These are phyloP conservation scores for Plestiodon gilberti DNA, from an alignment of 2,113 vertebrate genomes.

Conservation along the genomic window DNA sequence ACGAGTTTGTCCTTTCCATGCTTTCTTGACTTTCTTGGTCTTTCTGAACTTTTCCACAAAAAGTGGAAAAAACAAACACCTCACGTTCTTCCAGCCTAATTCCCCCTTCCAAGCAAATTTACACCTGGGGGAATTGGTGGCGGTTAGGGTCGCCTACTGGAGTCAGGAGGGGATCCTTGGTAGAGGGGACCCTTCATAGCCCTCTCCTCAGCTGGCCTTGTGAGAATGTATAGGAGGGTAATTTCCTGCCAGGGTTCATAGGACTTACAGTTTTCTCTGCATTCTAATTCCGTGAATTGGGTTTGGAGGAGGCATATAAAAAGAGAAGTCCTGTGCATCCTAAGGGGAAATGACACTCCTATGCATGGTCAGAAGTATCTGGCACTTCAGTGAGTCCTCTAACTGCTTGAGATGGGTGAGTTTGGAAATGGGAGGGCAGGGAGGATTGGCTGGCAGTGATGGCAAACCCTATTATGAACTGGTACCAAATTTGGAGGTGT, in stretches of 20 bases:
- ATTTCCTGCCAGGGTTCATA: not conserved
- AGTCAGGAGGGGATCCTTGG: not conserved
- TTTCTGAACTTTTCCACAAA: not conserved
- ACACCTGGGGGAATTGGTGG: not conserved
- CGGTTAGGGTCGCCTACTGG: no score
- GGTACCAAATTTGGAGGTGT: not conserved
- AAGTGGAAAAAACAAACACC: not conserved
- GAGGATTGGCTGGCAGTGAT: not conserved
- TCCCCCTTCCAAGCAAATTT: not conserved
- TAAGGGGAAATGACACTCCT: not conserved
- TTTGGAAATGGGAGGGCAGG: not conserved
- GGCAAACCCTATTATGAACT: not conserved
- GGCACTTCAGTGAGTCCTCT: not conserved
- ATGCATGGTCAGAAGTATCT: not conserved
- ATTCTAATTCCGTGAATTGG: not conserved
- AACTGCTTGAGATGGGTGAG: not conserved
- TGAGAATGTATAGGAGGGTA: not conserved
- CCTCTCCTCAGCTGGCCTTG: not conserved
- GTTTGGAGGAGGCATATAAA: not conserved
- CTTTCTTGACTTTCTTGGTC: not conserved
- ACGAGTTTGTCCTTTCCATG: not conserved
- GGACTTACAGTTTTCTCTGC: not conserved
- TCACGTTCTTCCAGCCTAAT: no score
- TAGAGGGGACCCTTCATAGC: not conserved
- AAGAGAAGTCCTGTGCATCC: not conserved